Evolutionary conservation across 64 coral and sea anemone genomes (phyloP).

Genomic region (Exaiptasia diaphana): DNA sequence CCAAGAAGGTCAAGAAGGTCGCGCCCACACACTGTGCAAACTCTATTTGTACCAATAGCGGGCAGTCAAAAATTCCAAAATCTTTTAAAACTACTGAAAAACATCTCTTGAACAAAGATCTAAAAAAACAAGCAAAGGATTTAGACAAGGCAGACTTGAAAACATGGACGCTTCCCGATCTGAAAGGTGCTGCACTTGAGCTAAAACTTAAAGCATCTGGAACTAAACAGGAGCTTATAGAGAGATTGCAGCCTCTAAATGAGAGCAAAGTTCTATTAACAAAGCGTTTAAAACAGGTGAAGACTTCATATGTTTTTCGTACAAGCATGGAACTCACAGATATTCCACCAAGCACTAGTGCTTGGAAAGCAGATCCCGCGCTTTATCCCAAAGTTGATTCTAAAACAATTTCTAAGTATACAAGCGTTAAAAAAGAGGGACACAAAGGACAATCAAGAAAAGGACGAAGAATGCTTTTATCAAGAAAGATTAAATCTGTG

Average conservation of each 20-base stretch:
- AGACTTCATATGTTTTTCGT: conserved; percentile 27
- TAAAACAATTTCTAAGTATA: background rate
- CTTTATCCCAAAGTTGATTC: conserved; percentile 50
- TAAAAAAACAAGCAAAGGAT: background rate
- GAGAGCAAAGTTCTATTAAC: background rate
- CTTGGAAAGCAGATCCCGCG: conserved; percentile 31
- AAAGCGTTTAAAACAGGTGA: conserved; percentile 32
- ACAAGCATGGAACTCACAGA: conserved; percentile 37
- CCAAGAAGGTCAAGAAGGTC: too few relatives aligned
- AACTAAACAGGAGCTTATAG: conserved; percentile 36
- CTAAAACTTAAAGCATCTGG: conserved; percentile 37
- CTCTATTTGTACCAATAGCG: too few relatives aligned
- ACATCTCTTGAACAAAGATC: too few relatives aligned
- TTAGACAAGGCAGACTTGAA: conserved; percentile 12
- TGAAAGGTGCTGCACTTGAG: conserved; percentile 15
- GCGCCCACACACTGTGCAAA: too few relatives aligned
- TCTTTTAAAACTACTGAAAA: too few relatives aligned
- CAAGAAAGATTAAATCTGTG: conserved; percentile 35
- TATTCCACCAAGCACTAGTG: background rate
- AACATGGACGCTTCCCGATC: conserved; percentile 12
- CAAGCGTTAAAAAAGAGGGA: conserved; percentile 27
- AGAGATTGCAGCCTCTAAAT: conserved; percentile 16
- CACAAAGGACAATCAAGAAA: conserved; percentile 47
- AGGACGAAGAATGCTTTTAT: conserved; percentile 15
- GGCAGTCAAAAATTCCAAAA: too few relatives aligned